phyloP scores from a whole-genome alignment of 2,113 vertebrate genomes.

The Bagarius yarrelli region DNA sequence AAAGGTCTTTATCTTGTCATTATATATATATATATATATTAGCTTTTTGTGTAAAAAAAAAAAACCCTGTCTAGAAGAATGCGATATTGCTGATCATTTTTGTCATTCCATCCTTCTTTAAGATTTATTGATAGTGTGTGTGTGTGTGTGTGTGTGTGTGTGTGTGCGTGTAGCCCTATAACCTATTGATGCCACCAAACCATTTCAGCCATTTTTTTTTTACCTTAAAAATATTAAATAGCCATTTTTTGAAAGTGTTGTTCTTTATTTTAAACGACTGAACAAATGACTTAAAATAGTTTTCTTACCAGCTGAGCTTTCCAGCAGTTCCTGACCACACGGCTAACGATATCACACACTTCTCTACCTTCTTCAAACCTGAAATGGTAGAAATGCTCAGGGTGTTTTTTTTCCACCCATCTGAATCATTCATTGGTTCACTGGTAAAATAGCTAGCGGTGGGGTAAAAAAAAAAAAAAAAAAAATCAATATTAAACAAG shows the following conservation, averaged over 20 bases:
- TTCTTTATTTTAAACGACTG: background rate
- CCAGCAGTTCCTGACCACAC: background rate
- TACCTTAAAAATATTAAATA: background rate
- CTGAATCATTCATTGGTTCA: background rate
- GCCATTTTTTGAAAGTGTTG: background rate
- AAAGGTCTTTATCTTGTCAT: background rate
- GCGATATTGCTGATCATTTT: background rate
- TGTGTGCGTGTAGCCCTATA: no score
- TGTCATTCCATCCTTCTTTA: background rate
- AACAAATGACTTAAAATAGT: background rate
- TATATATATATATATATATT: background rate
- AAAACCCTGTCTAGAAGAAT: constrained; percentile 5
- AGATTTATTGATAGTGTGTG: background rate
- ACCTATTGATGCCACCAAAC: no score
- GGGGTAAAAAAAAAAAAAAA: background rate
- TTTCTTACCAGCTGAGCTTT: background rate
- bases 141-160: no score
- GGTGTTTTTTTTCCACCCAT: background rate
- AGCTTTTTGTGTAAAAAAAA: background rate
- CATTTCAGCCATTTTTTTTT: no score
- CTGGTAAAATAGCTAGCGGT: background rate
- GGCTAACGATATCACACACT: background rate
- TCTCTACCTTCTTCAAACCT: background rate
- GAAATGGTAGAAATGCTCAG: background rate
- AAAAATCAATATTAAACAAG: background rate